Conservation (phyloP, 2,113 vertebrate species). For the Campylorhamphus procurvoides region DNA sequence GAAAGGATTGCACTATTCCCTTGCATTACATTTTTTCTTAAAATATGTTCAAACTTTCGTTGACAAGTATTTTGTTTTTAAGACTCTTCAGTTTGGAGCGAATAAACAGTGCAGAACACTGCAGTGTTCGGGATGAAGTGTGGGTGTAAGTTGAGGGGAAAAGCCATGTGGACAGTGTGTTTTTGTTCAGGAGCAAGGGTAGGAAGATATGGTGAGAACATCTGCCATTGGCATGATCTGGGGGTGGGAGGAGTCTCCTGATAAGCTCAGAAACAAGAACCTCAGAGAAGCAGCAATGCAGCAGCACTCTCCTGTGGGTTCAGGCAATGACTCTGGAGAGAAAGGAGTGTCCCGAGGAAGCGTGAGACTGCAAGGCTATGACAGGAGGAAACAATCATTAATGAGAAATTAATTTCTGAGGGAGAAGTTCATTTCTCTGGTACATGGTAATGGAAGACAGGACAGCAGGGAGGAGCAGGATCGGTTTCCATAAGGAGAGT, state of each 20-base stretch:
- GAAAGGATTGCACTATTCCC: neutral
- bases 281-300: neutral
- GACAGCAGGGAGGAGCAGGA: neutral
- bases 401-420: neutral
- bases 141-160: neutral
- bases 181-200: neutral
- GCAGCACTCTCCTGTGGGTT: neutral
- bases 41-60: neutral
- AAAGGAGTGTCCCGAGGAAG: neutral
- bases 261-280: neutral
- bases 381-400: neutral
- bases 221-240: neutral
- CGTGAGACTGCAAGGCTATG: neutral
- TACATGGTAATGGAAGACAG: accelerated
- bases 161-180: neutral
- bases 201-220: neutral
- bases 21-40: neutral
- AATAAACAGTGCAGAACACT: neutral
- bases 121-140: neutral
- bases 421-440: neutral
- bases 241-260: neutral
- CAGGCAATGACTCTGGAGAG: neutral
- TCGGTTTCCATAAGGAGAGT: neutral
- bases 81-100: neutral
- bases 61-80: neutral